phyloP scores from a whole-genome alignment of 2,888 invertebrate species.

The Chrysomela aeneicollis region DNA sequence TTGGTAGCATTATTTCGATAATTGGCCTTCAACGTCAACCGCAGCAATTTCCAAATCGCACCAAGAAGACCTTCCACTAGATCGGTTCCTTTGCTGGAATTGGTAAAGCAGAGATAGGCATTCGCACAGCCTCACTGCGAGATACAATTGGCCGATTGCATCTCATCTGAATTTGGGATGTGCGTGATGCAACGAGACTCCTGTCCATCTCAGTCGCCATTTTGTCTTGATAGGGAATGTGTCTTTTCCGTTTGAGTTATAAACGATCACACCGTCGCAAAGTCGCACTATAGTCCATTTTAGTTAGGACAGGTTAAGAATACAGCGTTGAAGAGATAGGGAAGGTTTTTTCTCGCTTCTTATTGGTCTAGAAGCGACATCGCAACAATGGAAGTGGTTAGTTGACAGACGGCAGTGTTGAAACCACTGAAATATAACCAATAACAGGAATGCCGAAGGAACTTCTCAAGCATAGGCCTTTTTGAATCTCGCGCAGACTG shows the following conservation, averaged over 20 bases:
- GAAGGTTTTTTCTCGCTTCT: too few species aligned
- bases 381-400: too few species aligned
- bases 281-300: conserved; percentile 52
- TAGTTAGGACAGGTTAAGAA: too few species aligned
- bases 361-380: too few species aligned
- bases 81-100: too few species aligned
- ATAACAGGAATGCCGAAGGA: too few species aligned
- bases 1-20: conserved; percentile 14
- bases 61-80: too few species aligned
- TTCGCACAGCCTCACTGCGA: conserved; percentile 39
- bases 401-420: too few species aligned
- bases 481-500: too few species aligned
- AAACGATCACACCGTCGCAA: conserved; percentile 54
- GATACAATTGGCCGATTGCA: conserved; percentile 53
- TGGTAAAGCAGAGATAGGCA: conserved; percentile 27
- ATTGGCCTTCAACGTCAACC: conserved; percentile 8
- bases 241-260: conserved; percentile 53
- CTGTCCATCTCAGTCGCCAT: conserved; percentile 55
- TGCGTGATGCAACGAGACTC: conserved; percentile 43
- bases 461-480: too few species aligned
- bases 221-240: conserved; percentile 56
- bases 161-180: conserved; percentile 57
- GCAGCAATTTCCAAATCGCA: conserved; percentile 8
- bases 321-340: too few species aligned
- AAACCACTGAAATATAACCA: too few species aligned